These are phyloP conservation scores for Thereva nobilitata DNA, from an alignment of 2,888 invertebrate genomes.

Conservation along the genomic window DNA sequence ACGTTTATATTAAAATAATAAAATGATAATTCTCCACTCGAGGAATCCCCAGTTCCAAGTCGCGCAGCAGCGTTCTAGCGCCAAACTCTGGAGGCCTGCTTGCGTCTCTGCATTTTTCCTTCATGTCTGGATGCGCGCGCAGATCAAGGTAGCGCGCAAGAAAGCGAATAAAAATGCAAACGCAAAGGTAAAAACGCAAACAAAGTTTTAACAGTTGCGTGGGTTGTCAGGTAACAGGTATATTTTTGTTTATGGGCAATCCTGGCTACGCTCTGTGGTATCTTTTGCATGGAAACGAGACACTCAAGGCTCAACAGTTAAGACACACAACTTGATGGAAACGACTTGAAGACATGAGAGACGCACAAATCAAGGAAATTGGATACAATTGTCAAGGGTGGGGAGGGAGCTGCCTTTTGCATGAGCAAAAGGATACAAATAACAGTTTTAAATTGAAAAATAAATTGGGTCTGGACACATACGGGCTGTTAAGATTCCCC, in stretches of 20 bases:
- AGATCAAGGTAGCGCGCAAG: constrained; percentile 15
- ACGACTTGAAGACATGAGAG: constrained; percentile 46
- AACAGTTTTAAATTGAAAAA: constrained; percentile 35
- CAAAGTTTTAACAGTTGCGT: constrained; percentile 39
- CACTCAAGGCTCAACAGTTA: neutral
- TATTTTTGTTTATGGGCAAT: constrained; percentile 45
- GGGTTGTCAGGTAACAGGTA: constrained; percentile 43
- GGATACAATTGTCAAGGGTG: constrained; percentile 44
- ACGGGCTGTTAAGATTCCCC: constrained; percentile 18
- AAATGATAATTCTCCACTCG: constrained; percentile 35
- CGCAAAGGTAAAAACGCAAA: constrained; percentile 23
- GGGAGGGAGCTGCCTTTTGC: constrained; percentile 21
- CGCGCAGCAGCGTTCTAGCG: too few species aligned
- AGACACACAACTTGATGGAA: constrained; percentile 44
- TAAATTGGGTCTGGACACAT: constrained; percentile 31
- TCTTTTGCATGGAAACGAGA: constrained; percentile 29
- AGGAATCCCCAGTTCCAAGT: constrained; percentile 12
- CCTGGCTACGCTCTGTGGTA: constrained; percentile 12
- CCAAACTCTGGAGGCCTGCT: too few species aligned
- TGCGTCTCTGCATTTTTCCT: too few species aligned
- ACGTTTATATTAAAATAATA: constrained; percentile 43
- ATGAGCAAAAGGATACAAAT: neutral
- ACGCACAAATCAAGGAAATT: constrained; percentile 46
- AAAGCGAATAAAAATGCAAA: constrained; percentile 30
- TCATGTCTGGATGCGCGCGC: constrained; percentile 6